Conservation (phyloP, 1,140 invertebrate genomes). For the Adelges cooleyi region DNA sequence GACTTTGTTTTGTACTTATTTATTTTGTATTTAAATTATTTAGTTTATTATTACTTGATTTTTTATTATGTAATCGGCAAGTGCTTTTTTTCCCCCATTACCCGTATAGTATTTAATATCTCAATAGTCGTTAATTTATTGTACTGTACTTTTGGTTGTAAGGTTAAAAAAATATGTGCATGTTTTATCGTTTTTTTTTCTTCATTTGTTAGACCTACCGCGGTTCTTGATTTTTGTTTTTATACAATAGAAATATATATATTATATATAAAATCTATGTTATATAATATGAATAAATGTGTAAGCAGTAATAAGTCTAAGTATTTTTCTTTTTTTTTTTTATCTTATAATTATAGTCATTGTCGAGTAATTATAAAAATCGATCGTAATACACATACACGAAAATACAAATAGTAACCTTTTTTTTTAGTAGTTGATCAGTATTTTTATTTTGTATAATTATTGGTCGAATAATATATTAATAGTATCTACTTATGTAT, state of each 20-base stretch:
- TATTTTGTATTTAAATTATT: slow-evolving; percentile 22
- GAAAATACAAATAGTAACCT: too few species aligned
- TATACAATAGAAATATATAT: background rate
- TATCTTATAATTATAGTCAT: too few species aligned
- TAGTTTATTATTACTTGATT: slow-evolving; percentile 19
- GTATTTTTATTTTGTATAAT: slow-evolving; percentile 6
- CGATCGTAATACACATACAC: too few species aligned
- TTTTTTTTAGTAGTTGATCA: too few species aligned
- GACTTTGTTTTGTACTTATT: slow-evolving; percentile 22
- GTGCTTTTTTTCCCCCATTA: background rate
- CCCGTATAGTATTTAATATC: slow-evolving; percentile 10
- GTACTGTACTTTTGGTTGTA: slow-evolving; percentile 6
- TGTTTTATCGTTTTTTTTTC: slow-evolving; percentile 14
- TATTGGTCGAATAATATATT: too few species aligned
- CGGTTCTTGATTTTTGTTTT: background rate
- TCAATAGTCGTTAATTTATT: slow-evolving; percentile 26
- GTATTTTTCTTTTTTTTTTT: too few species aligned
- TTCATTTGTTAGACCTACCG: background rate
- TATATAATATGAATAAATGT: background rate
- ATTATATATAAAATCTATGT: background rate
- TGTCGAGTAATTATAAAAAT: too few species aligned
- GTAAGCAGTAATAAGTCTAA: too few species aligned
- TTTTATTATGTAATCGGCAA: too few species aligned
- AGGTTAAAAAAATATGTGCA: background rate
- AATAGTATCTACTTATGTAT: too few species aligned